Percentiles rank a stretch among this genome's conserved stretches.
Conservation (phyloP, 2,797 vertebrate species). For the Enteromius fasciolatus region DNA sequence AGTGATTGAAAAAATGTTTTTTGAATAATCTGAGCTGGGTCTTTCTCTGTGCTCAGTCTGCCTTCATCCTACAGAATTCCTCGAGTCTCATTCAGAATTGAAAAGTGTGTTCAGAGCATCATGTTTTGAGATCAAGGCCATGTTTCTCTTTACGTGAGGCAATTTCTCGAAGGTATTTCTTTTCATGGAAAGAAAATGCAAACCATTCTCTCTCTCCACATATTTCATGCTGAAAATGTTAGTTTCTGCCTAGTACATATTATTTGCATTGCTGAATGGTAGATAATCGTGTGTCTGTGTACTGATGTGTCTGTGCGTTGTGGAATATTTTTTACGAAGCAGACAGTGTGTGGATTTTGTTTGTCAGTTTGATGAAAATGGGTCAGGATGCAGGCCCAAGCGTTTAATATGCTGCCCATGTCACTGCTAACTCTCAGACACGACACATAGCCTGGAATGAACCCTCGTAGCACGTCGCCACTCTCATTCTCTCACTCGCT, state of each 20-base stretch:
- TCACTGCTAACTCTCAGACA: conserved; percentile 68
- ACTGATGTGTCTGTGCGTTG: conserved; percentile 36
- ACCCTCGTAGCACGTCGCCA: conserved; percentile 62
- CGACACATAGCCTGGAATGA: conserved; percentile 71
- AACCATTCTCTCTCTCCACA: background rate
- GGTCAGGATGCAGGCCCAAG: conserved; percentile 74
- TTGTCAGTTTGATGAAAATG: conserved; percentile 79
- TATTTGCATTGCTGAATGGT: conserved; percentile 5
- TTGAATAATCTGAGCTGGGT: background rate
- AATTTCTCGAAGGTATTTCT: background rate
- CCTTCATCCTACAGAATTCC: background rate
- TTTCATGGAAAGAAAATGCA: background rate
- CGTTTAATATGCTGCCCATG: conserved; percentile 76
- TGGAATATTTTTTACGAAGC: conserved; percentile 41
- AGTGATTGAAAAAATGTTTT: background rate
- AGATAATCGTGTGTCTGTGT: conserved; percentile 17
- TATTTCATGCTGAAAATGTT: background rate
- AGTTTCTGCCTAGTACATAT: background rate
- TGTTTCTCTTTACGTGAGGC: background rate
- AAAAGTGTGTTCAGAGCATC: background rate
- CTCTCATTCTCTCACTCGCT: conserved; percentile 12
- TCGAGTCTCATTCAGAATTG: background rate
- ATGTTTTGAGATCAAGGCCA: background rate
- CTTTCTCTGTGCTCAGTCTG: background rate
- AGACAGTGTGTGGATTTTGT: conserved; percentile 69